Conservation (phyloP, 2,888 invertebrate species). For the Parochlus steinenii region DNA sequence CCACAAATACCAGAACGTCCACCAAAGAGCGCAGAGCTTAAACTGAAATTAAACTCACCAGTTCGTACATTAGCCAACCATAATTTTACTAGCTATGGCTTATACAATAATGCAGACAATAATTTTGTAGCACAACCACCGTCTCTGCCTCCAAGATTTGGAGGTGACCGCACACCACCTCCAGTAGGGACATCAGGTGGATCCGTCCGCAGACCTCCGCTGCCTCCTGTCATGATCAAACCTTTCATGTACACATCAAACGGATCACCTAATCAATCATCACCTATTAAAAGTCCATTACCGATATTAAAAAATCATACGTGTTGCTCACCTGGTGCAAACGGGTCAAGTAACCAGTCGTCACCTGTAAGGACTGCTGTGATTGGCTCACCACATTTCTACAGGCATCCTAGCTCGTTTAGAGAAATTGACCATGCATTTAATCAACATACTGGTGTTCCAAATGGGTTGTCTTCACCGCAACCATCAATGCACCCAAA, state of each 20-base stretch:
- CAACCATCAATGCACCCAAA: too few species aligned
- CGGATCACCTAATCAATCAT: conserved; percentile 5
- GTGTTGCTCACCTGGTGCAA: too few species aligned
- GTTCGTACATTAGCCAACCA: conserved; percentile 3
- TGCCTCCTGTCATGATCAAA: conserved; percentile 45
- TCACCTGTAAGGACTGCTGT: conserved; percentile 36
- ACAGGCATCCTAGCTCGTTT: conserved; percentile 39
- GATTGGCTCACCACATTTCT: conserved; percentile 45
- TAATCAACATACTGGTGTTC: conserved; percentile 18
- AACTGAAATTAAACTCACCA: conserved; percentile 22
- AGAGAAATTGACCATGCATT: conserved; percentile 37
- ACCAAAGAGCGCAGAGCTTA: conserved; percentile 39
- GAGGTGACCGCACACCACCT: conserved; percentile 19
- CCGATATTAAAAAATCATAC: conserved; percentile 33
- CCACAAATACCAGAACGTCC: conserved; percentile 49
- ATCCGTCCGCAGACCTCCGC: conserved; percentile 52
- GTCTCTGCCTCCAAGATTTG: conserved; percentile 16
- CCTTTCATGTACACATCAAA: conserved; percentile 19
- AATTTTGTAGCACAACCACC: conserved; percentile 27
- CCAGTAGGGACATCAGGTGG: conserved; percentile 37
- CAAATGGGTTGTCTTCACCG: too few species aligned
- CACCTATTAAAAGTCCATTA: conserved; percentile 31
- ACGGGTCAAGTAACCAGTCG: conserved; percentile 23
- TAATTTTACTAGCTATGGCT: conserved; percentile 6
- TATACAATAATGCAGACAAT: conserved; percentile 10